These are phyloP conservation scores for Henricia sp. DNA, from an alignment of 53 echinoderm and acorn worm species.

Conservation along the genomic window DNA sequence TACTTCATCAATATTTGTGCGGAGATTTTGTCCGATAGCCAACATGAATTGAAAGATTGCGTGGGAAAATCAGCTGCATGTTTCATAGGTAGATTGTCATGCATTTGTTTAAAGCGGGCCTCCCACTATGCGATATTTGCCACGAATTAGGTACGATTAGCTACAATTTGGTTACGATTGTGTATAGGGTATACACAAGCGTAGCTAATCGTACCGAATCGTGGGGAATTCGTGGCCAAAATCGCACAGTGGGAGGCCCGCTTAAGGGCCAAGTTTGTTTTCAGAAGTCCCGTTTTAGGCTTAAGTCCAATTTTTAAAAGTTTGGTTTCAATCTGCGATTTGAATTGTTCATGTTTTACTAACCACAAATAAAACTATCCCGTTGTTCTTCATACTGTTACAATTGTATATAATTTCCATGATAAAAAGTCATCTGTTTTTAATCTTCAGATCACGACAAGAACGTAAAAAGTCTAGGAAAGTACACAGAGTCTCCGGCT, in stretches of 20 bases:
- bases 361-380: background rate
- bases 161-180: too few species aligned
- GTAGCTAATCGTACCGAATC: too few species aligned
- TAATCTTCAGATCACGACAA: background rate
- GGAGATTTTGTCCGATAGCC: slow-evolving; percentile 52
- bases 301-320: too few species aligned
- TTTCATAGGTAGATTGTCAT: slow-evolving; percentile 70
- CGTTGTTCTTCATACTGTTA: too few species aligned
- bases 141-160: too few species aligned
- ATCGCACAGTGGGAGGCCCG: slow-evolving; percentile 87
- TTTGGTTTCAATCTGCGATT: too few species aligned
- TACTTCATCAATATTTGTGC: slow-evolving; percentile 95
- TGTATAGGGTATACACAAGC: too few species aligned
- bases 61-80: slow-evolving; percentile 76
- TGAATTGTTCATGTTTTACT: background rate
- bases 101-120: too few species aligned
- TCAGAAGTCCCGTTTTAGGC: background rate
- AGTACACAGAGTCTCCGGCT: slow-evolving; percentile 69
- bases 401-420: too few species aligned
- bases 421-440: slow-evolving; percentile 67
- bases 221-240: too few species aligned
- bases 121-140: too few species aligned
- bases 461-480: slow-evolving; percentile 62
- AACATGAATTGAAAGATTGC: slow-evolving; percentile 19
- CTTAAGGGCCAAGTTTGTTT: background rate